Base-by-base conservation (phyloP, 2,888 invertebrate genomes). In the Eutolmus rufibarbis region DNA sequence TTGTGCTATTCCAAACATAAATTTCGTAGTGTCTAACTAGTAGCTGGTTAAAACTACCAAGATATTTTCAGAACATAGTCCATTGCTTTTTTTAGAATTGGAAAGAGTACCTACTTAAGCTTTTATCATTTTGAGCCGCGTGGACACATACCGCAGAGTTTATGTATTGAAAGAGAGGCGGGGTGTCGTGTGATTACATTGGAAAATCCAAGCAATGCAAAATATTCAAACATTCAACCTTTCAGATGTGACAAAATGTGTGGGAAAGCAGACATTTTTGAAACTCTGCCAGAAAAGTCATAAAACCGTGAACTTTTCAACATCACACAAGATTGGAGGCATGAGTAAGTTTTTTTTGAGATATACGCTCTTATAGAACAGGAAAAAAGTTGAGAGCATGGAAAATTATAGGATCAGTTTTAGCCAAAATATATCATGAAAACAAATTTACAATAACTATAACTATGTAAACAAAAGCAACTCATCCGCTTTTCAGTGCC, bases 241-340 rank as follows among this genome's bases (percentile, higher is more conserved):
- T 78, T 78, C 43, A 78, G 37, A 40, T 78, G 43, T 43, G 78
- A 43, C 46, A 78, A 23, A 78, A 43, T 78, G 78, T 43, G 78
- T 78, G 78, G 78, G 78, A 78, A 46, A 43, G 43, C 9, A 43
- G 78, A 40, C 7, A 78, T 78, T 78, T 78, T 78, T 78, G 78
- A 78, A 40, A 16, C 43, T 23, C 14, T 78, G 78, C 78, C 78
- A 78, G 40, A 12, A 34, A 78, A 78, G 78, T 78, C 78, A 78
- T 43, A 23, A 78, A 78, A 46, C 78, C 78, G 23, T 78, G 78
- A 78, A 78, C 78, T 78, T 78, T 78, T 43, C 23, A 78, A 23
- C 78, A 43, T 46, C 46, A 78, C 14, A 23, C 23, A 12, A 23
- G 19, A 76, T 76, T 43, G 78, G 78, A 40, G 23, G 23, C 2